Evolutionary conservation across 2,888 invertebrate genomes (phyloP), one percentile per base, ranked within the genome.

Genomic region (Plusia festucae): DNA sequence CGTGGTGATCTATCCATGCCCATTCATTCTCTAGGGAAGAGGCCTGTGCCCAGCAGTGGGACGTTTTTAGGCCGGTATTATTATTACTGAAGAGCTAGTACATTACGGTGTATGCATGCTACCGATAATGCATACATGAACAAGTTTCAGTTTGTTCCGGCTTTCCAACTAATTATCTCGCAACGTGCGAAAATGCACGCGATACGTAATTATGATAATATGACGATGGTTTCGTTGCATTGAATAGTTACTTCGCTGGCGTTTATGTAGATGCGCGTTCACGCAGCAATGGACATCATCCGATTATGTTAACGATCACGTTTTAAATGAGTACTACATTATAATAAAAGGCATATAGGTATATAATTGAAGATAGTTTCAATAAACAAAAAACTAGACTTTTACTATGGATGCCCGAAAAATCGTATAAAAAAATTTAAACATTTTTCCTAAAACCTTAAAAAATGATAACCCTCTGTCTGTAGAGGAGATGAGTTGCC

Each of bases 121-220:
- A 34, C 34, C 34, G 34, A 46, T 18, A 46, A 46, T 46, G 46
- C 18, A 46, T 9, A 49, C 11, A 24, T 46, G 18, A 24, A 64
- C 44, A 46, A 0, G 22, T 53, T 15, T n/a, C 18, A 18, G 60
- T 60, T 74, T 70, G 58, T 60, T 55, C 60, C 57, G 53, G 53
- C 27, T 49, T 53, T 18, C 49, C 24, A 60, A 60, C 56, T 66
- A 70, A 73, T 70, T 69, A 54, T 51, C 34, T 57, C 27, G 32
- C 54, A 70, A 57, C 54, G 63, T 56, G 65, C 11, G 69, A 64
- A 34, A 57, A 63, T 56, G 53, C 51, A 65, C 52, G 73, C 60
- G 51, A 66, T 53, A 16, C 51, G 16, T 59, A 61, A 73, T 73
- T 59, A 64, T 62, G 53, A 34, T 66, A 61, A 56, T 59, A 49